A percentile compares a stretch with the other conserved stretches of the same genome.
Conservation (phyloP, 2,888 invertebrate genomes). For the Halocaridina rubra region DNA sequence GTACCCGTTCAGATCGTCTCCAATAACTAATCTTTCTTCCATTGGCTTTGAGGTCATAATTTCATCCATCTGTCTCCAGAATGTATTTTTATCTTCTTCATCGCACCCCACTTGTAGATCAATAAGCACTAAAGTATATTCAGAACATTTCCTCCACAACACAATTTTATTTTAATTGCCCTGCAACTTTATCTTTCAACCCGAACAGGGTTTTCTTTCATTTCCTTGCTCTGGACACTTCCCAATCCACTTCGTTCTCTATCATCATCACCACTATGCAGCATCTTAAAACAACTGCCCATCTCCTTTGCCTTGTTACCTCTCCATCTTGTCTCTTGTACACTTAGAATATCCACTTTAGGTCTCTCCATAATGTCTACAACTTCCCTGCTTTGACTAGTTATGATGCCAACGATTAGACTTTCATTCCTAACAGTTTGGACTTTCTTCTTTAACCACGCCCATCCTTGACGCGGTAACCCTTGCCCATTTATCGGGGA, state of each 20-base stretch:
- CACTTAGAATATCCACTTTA: neutral
- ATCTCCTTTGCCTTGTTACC: neutral
- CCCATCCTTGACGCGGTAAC: too few species aligned
- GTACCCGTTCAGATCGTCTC: too few species aligned
- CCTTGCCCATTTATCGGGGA: too few species aligned
- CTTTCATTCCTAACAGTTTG: too few species aligned
- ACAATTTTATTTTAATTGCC: neutral
- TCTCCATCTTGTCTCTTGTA: neutral
- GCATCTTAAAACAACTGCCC: neutral
- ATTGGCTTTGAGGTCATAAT: neutral
- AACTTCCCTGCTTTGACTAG: constrained; percentile 1
- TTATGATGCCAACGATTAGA: neutral
- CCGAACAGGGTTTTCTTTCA: neutral
- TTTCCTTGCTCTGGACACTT: neutral
- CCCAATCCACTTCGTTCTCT: neutral
- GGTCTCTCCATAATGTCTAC: constrained; percentile 6
- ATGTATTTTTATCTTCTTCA: neutral
- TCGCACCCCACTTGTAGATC: constrained; percentile 1
- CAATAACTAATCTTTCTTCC: neutral
- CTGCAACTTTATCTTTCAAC: neutral
- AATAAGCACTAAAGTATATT: neutral
- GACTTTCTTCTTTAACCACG: too few species aligned
- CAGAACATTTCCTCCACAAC: neutral
- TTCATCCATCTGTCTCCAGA: constrained; percentile 7
- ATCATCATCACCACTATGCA: too few species aligned